These are phyloP conservation scores for Encarsia formosa DNA, from an alignment of 2,888 invertebrate genomes.

Conservation along the genomic window DNA sequence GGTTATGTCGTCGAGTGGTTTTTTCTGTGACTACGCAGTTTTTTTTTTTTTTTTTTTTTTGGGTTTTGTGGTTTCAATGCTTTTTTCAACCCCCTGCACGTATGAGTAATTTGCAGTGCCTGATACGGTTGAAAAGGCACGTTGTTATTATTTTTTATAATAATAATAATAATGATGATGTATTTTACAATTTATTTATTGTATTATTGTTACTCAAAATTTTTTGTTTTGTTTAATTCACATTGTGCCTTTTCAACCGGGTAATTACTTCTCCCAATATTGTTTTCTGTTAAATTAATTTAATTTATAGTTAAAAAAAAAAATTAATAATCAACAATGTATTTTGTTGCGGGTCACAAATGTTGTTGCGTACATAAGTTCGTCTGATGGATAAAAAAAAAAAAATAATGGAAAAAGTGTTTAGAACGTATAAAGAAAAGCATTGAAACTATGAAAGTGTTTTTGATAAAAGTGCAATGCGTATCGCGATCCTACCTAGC, in stretches of 20 bases:
- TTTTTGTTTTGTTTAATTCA: conserved; percentile 20
- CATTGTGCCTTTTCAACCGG: too few relatives aligned
- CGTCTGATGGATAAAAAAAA: background rate
- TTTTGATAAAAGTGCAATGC: conserved; percentile 16
- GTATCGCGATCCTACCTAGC: conserved; percentile 38
- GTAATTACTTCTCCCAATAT: too few relatives aligned
- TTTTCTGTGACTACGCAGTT: too few relatives aligned
- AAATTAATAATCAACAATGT: conserved; percentile 3
- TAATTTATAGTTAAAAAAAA: background rate
- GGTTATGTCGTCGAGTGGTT: too few relatives aligned
- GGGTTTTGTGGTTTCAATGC: conserved; percentile 18
- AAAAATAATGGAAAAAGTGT: too few relatives aligned
- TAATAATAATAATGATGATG: background rate
- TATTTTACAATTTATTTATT: background rate
- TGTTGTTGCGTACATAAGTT: conserved; percentile 9
- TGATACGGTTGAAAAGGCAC: background rate
- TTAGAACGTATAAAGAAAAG: too few relatives aligned
- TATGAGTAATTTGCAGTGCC: background rate
- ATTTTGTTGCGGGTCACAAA: conserved; percentile 22
- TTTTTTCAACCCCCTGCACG: conserved; percentile 9
- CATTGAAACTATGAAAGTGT: conserved; percentile 10
- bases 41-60: too few relatives aligned
- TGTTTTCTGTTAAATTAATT: too few relatives aligned
- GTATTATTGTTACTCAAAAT: conserved; percentile 4
- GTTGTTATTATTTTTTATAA: background rate